Base-by-base conservation (phyloP, 2,888 invertebrate genomes). In the Chloroclystis v-ata region DNA sequence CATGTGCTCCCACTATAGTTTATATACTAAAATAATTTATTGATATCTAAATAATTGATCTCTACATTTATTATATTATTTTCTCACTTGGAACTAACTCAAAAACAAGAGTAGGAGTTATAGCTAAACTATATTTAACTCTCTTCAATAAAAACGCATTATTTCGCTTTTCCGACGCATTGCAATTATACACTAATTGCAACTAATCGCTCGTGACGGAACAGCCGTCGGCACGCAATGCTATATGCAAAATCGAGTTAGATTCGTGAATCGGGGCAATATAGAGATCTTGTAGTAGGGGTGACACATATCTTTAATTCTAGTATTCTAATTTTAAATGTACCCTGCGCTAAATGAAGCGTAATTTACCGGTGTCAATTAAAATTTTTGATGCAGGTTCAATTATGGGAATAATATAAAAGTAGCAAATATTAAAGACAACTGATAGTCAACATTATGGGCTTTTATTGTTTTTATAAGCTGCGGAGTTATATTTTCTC, bases 171-270 rank as follows among this genome's bases (percentile, higher is more conserved):
- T 81, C 72, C 73, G 73, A 67, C 60, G 69, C 42, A 49, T 41
- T 61, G 66, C 67, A 74, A 81, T 78, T 77, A 77, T 46, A 61
- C 56, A 57, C 65, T 78, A 77, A 82, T 80, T 77, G 78, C 57
- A 67, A 54, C 67, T 76, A 82, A 82, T 82, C 74, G 72, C 25
- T 71, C 60, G 73, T 69, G 69, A 75, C 78, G 76, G 75, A 77
- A 79, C 68, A 66, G 58, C 51, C 49, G 29, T 14, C 35, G 45
- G 45, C 70, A 72, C 65, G 72, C 70, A 53, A 70, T 57, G 44
- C 46, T 56, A 60, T 72, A 72, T 73, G 72, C 66, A 67, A 69
- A 73, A 60, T 63, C 59, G 56, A 70, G 67, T 65, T 61, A 57
- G 44, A 57, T 53, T 49, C 49, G 54, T 52, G 54, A 53, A 56